These are phyloP conservation scores for Thaleichthys pacificus DNA, from an alignment of 2,797 vertebrate species.

Conservation along the genomic window DNA sequence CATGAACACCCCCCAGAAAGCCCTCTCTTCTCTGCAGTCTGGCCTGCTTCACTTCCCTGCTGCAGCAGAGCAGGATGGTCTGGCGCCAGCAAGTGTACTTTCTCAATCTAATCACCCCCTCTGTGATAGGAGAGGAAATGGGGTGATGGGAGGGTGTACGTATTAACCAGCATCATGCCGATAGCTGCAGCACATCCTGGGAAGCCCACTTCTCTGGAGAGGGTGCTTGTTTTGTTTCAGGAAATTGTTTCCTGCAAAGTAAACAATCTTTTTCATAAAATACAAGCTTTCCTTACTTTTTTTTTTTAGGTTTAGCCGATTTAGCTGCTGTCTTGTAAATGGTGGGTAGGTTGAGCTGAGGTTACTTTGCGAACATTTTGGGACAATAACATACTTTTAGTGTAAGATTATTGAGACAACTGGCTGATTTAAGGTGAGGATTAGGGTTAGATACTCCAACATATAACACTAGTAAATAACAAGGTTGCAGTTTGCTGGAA, in stretches of 20 bases:
- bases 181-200: constrained; percentile 51
- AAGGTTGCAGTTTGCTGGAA: no score
- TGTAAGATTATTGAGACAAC: background rate
- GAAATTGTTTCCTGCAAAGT: constrained; percentile 36
- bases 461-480: no score
- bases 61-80: constrained; percentile 65
- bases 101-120: constrained; percentile 70
- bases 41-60: constrained; percentile 39
- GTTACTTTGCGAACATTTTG: background rate
- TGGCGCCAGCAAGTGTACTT: constrained; percentile 63
- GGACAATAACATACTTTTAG: background rate
- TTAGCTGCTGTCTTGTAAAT: background rate
- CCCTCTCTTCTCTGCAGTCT: background rate
- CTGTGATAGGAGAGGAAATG: constrained; percentile 71
- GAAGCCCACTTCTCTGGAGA: constrained; percentile 49
- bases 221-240: constrained; percentile 40
- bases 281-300: constrained; percentile 11
- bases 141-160: constrained; percentile 38
- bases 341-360: background rate
- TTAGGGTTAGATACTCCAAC: no score
- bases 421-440: no score
- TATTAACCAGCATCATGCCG: background rate
- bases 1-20: no score
- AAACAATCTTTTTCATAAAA: constrained; percentile 35
- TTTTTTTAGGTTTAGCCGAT: background rate